These are phyloP conservation scores for Steromphala cineraria DNA, from an alignment of 2,888 invertebrate species.

Conservation along the genomic window DNA sequence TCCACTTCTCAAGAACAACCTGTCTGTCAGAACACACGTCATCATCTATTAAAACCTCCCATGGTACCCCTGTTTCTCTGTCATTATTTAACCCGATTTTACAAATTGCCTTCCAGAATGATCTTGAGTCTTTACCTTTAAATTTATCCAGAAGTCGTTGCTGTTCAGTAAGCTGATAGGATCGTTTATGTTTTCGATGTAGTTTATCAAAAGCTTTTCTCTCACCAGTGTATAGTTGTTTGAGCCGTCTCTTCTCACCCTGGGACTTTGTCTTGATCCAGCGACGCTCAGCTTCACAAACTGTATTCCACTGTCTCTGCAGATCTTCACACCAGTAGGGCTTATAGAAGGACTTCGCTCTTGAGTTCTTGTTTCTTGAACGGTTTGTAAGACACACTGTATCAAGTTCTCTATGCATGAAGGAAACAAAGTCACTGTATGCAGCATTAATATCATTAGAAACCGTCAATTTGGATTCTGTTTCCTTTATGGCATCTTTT, in stretches of 20 bases:
- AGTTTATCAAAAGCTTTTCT: slow-evolving; percentile 7
- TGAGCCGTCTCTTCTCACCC: too few species aligned
- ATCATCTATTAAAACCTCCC: too few species aligned
- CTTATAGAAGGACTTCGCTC: not conserved
- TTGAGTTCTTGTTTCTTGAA: not conserved
- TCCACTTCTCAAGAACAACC: too few species aligned
- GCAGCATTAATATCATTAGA: slow-evolving; percentile 1
- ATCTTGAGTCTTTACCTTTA: too few species aligned
- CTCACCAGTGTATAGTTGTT: too few species aligned
- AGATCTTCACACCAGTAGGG: slow-evolving; percentile 9
- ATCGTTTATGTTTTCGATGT: not conserved
- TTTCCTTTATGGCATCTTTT: not conserved
- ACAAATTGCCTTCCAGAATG: too few species aligned
- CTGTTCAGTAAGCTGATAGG: too few species aligned
- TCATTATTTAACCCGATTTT: not conserved
- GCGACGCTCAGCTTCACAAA: too few species aligned
- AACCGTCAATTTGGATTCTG: not conserved
- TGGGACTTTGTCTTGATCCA: not conserved
- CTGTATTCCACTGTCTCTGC: not conserved
- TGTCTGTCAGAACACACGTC: too few species aligned
- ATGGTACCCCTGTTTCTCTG: too few species aligned
- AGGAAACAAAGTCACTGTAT: not conserved
- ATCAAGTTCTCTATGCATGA: slow-evolving; percentile 1
- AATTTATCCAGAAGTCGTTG: too few species aligned
- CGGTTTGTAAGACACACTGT: not conserved